Evolutionary conservation across 1,140 invertebrate species (phyloP).

Genomic region (Linepithema humile): DNA sequence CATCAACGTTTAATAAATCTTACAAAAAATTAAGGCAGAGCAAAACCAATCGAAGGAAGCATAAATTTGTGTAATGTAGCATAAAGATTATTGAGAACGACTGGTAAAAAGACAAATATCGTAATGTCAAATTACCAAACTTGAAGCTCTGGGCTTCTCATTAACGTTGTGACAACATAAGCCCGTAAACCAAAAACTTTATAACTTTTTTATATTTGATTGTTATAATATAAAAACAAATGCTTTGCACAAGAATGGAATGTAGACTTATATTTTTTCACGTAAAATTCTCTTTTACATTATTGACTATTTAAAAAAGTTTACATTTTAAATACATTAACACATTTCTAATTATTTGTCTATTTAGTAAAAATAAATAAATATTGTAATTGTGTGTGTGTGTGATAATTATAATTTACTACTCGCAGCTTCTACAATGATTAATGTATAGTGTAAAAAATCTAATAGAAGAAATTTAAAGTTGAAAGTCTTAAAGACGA

Average conservation of each 20-base stretch:
- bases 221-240: no score
- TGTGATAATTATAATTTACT: not conserved
- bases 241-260: no score
- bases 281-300: no score
- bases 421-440: not conserved
- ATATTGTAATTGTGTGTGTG: not conserved
- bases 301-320: no score
- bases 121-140: not conserved
- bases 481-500: conserved; percentile 28
- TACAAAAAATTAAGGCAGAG: not conserved
- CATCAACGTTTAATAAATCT: not conserved
- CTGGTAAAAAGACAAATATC: not conserved
- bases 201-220: no score
- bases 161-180: no score
- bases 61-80: not conserved
- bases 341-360: not conserved
- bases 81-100: not conserved
- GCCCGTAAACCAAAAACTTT: no score
- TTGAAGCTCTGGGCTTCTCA: not conserved
- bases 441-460: not conserved
- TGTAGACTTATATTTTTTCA: no score
- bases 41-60: not conserved
- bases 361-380: not conserved
- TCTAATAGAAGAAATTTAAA: not conserved
- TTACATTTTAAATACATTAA: not conserved